Evolutionary conservation across 2,113 vertebrate species (phyloP).

Genomic region (Epinephelus lanceolatus): DNA sequence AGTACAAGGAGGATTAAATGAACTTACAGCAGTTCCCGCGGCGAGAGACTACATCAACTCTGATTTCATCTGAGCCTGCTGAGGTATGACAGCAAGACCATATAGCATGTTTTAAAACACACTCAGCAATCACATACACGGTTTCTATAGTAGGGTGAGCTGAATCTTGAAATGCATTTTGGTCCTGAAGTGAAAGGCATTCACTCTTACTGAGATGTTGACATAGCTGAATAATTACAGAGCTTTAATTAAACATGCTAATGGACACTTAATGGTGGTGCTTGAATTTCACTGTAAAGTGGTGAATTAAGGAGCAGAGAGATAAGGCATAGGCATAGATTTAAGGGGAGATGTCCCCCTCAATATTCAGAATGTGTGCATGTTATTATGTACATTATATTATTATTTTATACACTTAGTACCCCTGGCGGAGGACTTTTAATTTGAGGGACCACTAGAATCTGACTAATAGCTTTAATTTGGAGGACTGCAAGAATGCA

Average conservation of each 20-base stretch:
- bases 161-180: conserved; percentile 20
- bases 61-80: conserved; percentile 9
- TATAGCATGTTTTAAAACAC: conserved; percentile 18
- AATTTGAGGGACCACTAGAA: too few relatives aligned
- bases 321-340: background rate
- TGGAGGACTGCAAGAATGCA: too few relatives aligned
- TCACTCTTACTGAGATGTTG: conserved; percentile 17
- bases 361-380: too few relatives aligned
- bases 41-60: background rate
- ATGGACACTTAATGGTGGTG: conserved; percentile 32
- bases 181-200: conserved; percentile 23
- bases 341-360: too few relatives aligned
- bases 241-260: conserved; percentile 69
- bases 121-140: background rate
- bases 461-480: too few relatives aligned
- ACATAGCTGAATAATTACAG: conserved; percentile 41
- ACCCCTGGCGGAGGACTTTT: too few relatives aligned
- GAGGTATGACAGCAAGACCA: background rate
- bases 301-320: background rate
- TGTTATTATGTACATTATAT: too few relatives aligned
- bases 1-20: conserved; percentile 30
- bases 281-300: conserved; percentile 13
- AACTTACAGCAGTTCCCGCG: conserved; percentile 22
- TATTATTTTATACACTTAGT: too few relatives aligned
- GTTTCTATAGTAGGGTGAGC: background rate